A percentile compares a stretch with the other conserved stretches of the same genome.
Conservation (phyloP, 1,140 invertebrate species). For the Brachionus plicatilis region DNA sequence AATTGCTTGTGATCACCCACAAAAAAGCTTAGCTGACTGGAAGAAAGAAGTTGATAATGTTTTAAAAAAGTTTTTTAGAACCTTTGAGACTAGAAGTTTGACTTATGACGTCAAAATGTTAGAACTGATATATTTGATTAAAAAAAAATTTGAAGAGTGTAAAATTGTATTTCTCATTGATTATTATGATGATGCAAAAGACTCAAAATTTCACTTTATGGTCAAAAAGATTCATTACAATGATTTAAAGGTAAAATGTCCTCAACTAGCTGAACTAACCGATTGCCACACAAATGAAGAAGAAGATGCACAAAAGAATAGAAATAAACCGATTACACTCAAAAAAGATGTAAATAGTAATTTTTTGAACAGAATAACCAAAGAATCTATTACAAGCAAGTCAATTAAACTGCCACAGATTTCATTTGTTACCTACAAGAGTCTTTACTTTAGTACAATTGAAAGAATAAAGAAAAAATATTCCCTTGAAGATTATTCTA, state of each 20-base stretch:
- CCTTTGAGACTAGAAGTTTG: background rate
- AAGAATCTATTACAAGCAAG: background rate
- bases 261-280: background rate
- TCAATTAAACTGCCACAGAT: background rate
- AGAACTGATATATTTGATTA: background rate
- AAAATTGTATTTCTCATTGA: background rate
- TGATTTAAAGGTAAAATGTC: background rate
- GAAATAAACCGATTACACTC: background rate
- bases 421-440: background rate
- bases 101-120: background rate
- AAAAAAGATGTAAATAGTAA: background rate
- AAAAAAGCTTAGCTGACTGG: background rate
- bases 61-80: background rate
- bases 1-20: background rate
- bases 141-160: background rate
- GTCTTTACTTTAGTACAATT: background rate
- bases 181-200: background rate
- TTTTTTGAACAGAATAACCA: background rate
- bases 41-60: background rate
- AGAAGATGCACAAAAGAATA: background rate
- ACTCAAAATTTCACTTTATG: background rate
- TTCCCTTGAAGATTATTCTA: background rate
- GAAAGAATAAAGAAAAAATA: background rate
- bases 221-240: background rate
- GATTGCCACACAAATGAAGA: background rate